Percentiles rank a stretch among this genome's conserved stretches.
phyloP scores from a whole-genome alignment of 35 echinoderm and acorn worm genomes.

The Chiridota heheva region DNA sequence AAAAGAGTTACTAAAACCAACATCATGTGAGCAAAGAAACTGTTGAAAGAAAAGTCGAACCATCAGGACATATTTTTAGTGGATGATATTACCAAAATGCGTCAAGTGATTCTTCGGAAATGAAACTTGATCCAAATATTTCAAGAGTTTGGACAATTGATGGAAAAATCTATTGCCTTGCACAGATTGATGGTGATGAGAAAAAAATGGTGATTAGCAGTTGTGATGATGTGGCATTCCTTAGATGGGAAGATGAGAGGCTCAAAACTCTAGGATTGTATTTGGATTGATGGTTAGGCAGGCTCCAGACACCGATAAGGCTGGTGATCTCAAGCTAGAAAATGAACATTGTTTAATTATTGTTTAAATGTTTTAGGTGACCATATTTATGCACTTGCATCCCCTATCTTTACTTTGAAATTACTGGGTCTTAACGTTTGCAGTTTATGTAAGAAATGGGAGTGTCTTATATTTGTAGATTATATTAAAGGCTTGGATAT shows the following conservation, averaged over 20 bases:
- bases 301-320: not conserved
- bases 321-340: not conserved
- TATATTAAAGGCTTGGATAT: not conserved
- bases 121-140: slow-evolving; percentile 23
- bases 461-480: too few species aligned
- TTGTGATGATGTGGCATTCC: not conserved
- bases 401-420: not conserved
- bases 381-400: not conserved
- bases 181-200: not conserved
- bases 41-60: not conserved
- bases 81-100: slow-evolving; percentile 17
- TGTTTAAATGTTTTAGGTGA: not conserved
- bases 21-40: not conserved
- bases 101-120: slow-evolving; percentile 1
- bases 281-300: slow-evolving; percentile 3
- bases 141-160: slow-evolving; percentile 37
- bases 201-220: slow-evolving; percentile 5
- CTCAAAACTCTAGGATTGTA: slow-evolving; percentile 7
- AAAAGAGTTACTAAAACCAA: slow-evolving; percentile 6
- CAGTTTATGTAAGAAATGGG: too few species aligned
- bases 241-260: slow-evolving; percentile 20
- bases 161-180: slow-evolving; percentile 18
- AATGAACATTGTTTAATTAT: not conserved
- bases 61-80: not conserved
- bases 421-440: not conserved